A percentile compares a stretch with the other conserved stretches of the same genome.
phyloP scores from a whole-genome alignment of 2,797 vertebrate genomes.

The Clarias fuscus region DNA sequence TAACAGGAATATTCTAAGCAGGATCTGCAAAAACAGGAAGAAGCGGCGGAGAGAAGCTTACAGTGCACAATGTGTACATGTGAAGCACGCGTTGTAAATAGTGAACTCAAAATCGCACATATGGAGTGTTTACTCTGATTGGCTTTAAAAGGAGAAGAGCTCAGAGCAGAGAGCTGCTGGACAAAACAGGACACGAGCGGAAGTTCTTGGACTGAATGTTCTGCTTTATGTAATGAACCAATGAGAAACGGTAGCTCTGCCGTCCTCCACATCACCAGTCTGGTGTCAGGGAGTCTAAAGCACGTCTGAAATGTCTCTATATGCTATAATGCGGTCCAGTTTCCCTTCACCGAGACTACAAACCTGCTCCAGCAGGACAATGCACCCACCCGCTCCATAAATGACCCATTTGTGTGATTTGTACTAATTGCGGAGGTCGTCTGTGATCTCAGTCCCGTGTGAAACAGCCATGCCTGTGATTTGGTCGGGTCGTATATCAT shows the following conservation, averaged over 20 bases:
- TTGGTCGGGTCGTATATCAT: no score
- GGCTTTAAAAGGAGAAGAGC: neutral
- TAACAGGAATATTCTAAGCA: neutral
- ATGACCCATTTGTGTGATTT: no score
- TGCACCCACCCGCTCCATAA: neutral
- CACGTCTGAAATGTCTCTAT: neutral
- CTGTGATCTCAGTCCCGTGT: no score
- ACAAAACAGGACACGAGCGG: neutral
- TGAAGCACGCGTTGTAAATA: neutral
- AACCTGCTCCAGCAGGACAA: neutral
- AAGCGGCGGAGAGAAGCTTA: neutral
- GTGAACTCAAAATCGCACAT: neutral
- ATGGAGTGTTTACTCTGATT: neutral
- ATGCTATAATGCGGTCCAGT: neutral
- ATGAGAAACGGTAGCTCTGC: neutral
- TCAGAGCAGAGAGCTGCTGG: neutral
- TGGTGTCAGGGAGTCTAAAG: neutral
- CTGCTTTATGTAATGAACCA: neutral
- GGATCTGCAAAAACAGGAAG: neutral
- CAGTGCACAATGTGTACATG: neutral
- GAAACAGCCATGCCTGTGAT: no score
- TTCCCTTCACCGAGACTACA: neutral
- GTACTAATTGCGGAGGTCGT: no score
- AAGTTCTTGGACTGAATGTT: neutral
- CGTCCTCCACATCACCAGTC: neutral